Percentiles rank a stretch among this genome's conserved stretches.
Conservation (phyloP, 1,140 invertebrate species). For the Tetragnatha versicolor region DNA sequence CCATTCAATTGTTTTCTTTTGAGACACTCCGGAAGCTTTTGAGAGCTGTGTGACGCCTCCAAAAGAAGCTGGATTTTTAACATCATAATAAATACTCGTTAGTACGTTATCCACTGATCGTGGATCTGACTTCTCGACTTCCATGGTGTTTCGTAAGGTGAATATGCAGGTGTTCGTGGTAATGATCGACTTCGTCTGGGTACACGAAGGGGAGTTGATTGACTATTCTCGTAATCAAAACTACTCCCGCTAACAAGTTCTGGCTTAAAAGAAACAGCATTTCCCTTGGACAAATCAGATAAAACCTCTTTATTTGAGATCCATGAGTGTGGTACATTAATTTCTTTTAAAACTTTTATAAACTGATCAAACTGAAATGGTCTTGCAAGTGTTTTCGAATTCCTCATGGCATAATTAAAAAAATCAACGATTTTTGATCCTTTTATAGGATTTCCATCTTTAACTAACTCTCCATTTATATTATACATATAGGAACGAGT, state of each 20-base stretch:
- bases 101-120: neutral
- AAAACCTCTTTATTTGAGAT: neutral
- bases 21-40: neutral
- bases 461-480: neutral
- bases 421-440: neutral
- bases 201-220: neutral
- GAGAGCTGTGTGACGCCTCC: neutral
- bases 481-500: neutral
- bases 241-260: too few relatives aligned
- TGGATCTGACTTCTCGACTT: neutral
- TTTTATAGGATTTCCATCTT: neutral
- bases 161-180: too few relatives aligned
- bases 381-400: neutral
- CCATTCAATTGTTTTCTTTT: neutral
- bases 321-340: neutral
- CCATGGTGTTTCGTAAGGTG: neutral
- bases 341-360: slow-evolving; percentile 9
- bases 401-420: slow-evolving; percentile 5
- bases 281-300: too few relatives aligned
- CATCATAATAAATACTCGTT: neutral
- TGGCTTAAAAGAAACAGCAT: too few relatives aligned
- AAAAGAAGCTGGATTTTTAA: neutral
- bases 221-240: neutral
- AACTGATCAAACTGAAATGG: neutral
- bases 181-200: neutral